Conservation (phyloP, 92 coral and sea anemone species). For the Heliopora coerulea region DNA sequence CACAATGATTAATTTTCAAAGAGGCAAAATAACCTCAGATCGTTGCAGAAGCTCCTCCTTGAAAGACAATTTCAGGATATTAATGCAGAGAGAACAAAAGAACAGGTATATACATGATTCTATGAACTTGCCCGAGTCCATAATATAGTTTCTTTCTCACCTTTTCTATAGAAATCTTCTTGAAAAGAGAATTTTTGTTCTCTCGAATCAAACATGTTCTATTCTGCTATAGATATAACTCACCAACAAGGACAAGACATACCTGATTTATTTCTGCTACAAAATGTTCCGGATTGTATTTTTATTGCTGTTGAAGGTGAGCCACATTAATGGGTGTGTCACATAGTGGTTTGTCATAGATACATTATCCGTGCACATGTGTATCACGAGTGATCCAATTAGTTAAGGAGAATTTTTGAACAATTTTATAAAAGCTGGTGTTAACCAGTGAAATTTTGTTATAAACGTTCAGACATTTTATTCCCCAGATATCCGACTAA, state of each 20-base stretch:
- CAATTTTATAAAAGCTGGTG: no score
- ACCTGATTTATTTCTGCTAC: background rate
- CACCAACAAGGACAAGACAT: conserved; percentile 19
- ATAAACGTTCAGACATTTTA: no score
- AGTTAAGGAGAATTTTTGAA: no score
- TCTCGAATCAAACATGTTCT: conserved; percentile 9
- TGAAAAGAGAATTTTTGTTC: background rate
- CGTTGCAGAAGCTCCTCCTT: background rate
- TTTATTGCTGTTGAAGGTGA: conserved; percentile 31
- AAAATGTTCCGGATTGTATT: conserved; percentile 24
- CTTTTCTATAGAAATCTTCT: background rate
- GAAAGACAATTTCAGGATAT: background rate
- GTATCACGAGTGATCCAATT: no score
- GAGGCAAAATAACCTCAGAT: conserved; percentile 7
- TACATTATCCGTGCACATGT: no score
- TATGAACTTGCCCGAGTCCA: background rate
- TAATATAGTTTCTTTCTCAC: background rate
- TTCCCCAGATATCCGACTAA: no score
- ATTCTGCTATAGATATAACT: background rate
- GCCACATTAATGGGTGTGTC: background rate
- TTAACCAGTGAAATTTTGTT: no score
- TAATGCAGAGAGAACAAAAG: background rate
- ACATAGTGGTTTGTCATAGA: no score
- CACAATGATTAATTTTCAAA: conserved; percentile 18
- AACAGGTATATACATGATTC: background rate